Conservation (phyloP, 2,888 invertebrate genomes). For the Peribatodes rhomboidaria region DNA sequence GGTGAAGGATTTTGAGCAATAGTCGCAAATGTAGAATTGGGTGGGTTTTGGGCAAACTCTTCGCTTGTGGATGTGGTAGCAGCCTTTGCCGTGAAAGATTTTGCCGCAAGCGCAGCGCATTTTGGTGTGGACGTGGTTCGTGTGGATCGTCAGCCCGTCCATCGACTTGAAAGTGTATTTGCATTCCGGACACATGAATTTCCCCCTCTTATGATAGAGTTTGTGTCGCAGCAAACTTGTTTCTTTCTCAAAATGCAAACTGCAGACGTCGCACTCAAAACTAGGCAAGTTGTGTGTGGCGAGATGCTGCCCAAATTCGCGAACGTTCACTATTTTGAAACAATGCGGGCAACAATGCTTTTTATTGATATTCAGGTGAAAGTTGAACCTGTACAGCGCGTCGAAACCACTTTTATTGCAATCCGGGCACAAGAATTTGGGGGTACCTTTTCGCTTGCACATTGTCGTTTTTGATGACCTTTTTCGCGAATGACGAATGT, state of each 20-base stretch:
- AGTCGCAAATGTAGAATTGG: constrained; percentile 59
- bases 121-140: constrained; percentile 51
- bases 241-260: constrained; percentile 49
- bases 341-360: constrained; percentile 60
- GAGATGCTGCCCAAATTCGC: constrained; percentile 49
- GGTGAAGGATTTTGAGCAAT: constrained; percentile 57
- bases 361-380: constrained; percentile 54
- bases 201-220: constrained; percentile 38
- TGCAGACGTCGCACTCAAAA: constrained; percentile 56
- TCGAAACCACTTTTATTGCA: constrained; percentile 51
- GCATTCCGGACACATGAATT: constrained; percentile 58
- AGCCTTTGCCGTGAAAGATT: constrained; percentile 56
- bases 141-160: constrained; percentile 51
- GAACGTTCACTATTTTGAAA: constrained; percentile 47
- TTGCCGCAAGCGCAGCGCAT: constrained; percentile 56
- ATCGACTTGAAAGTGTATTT: constrained; percentile 50
- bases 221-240: constrained; percentile 47
- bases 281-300: constrained; percentile 46
- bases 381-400: constrained; percentile 50
- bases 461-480: neutral
- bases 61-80: constrained; percentile 54
- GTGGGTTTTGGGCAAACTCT: constrained; percentile 37
- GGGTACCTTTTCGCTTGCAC: neutral
- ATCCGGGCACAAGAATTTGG: constrained; percentile 52
- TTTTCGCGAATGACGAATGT: constrained; percentile 1